Base-by-base conservation (phyloP, 1,140 invertebrate species). In the Drosophila pruinosa region DNA sequence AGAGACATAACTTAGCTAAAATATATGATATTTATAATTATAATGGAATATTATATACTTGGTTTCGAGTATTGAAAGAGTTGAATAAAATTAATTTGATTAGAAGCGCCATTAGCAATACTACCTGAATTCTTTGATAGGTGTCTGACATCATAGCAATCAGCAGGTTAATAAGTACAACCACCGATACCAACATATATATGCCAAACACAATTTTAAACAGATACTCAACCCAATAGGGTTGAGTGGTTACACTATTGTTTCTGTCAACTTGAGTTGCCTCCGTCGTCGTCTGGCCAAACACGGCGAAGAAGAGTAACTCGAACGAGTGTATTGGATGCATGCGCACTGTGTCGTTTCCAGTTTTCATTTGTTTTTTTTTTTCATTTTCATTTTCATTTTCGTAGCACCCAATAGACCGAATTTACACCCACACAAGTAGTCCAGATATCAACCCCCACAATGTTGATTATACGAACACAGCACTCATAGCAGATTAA, bases 101-200 rank as follows among this genome's bases (percentile, higher is more conserved):
- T 57, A 26, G 19, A 86, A 86, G 82, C 81, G 77, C 73, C 48
- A 62, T 85, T 81, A 81, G 81, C 78, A 85, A 91, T 91, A 91
- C 90, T 94, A 95, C 97, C 94, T 99, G 96, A 91, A 99, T 99
- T 83, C 98, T 94, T 92, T 99, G 98, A 92, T 99, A 99, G 22
- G 99, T 99, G 93, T 99, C 98, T 89, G 97, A 98, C 98, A 99
- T 99, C 99, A 99, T 99, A 93, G 99, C 99, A 94, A 99, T 99
- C 81, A 99, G 95, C 61, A 99, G 94, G 93, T 99, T 99, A 93
- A 99, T 99, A 63, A 99, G 94, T 56, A 99, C 99, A 89, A 99
- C 97, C 69, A 99, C 96, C 52, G 98, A 99, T 61, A 99, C 98
- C 94, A 99, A 94, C 97, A 99, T 98, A 93, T 99, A 99, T 83